These are phyloP conservation scores for Gambusia affinis DNA, from an alignment of 2,113 vertebrate species.

Conservation along the genomic window DNA sequence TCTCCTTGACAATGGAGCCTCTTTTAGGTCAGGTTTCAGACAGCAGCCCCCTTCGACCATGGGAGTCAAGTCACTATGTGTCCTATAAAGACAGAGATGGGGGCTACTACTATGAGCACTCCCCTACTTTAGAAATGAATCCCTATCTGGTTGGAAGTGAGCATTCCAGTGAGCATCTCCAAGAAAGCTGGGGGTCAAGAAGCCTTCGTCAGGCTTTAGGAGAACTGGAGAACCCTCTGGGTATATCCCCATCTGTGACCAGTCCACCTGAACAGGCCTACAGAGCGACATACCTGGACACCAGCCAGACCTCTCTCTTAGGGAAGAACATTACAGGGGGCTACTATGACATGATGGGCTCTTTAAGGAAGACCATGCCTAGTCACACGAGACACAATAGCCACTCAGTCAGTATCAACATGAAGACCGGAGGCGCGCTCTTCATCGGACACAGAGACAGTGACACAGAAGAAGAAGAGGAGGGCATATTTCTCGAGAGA, in stretches of 20 bases:
- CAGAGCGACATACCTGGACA: conserved; percentile 72
- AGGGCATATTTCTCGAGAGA: conserved; percentile 67
- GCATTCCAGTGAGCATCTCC: conserved; percentile 52
- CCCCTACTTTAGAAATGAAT: conserved; percentile 64
- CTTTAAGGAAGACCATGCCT: conserved; percentile 82
- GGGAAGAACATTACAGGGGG: conserved; percentile 57
- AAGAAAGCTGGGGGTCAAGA: conserved; percentile 80
- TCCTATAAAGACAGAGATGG: conserved; percentile 83
- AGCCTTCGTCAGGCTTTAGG: conserved; percentile 79
- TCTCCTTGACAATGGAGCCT: conserved; percentile 89
- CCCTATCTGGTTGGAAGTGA: conserved; percentile 74
- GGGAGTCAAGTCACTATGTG: conserved; percentile 82
- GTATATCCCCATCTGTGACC: conserved; percentile 68
- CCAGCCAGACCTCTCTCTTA: conserved; percentile 53
- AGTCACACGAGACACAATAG: conserved; percentile 61
- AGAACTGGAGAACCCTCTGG: conserved; percentile 84
- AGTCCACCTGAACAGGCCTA: conserved; percentile 61
- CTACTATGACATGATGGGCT: conserved; percentile 85
- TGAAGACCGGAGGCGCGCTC: conserved; percentile 70
- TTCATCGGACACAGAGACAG: conserved; percentile 71
- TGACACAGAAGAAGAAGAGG: conserved; percentile 73
- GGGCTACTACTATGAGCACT: conserved; percentile 80
- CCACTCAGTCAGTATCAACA: conserved; percentile 75
- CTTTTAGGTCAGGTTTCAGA: conserved; percentile 80
- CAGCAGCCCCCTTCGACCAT: conserved; percentile 69